phyloP scores from a whole-genome alignment of 1,140 invertebrate genomes.

The Aphelinus atriplicis region DNA sequence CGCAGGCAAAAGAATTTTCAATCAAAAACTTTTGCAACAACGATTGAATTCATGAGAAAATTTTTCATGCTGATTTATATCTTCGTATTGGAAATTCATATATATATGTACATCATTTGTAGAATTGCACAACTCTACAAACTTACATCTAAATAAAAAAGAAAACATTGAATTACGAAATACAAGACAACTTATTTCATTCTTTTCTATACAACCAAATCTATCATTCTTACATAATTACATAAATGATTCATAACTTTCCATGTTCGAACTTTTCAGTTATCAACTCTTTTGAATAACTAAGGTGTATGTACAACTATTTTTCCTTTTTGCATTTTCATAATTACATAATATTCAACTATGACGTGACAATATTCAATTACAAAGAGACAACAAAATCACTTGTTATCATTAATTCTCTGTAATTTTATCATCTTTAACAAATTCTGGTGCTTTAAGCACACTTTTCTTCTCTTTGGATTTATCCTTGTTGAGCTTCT shows the following conservation, averaged over 20 bases:
- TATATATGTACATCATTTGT: conserved; percentile 34
- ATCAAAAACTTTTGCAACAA: conserved; percentile 29
- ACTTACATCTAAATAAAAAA: conserved; percentile 34
- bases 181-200: conserved; percentile 30
- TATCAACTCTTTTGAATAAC: conserved; percentile 18
- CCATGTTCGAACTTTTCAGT: conserved; percentile 21
- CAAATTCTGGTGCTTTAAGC: conserved; percentile 8
- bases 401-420: conserved; percentile 14
- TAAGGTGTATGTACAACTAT: conserved; percentile 36
- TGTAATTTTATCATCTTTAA: conserved; percentile 25
- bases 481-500: conserved; percentile 25
- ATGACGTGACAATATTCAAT: background rate
- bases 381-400: conserved; percentile 17
- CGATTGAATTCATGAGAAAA: conserved; percentile 30
- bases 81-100: conserved; percentile 34
- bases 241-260: conserved; percentile 29
- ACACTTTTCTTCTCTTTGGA: conserved; percentile 3
- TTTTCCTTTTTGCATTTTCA: conserved; percentile 5
- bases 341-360: conserved; percentile 36
- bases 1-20: background rate
- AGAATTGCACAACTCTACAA: conserved; percentile 23
- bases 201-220: conserved; percentile 30
- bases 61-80: conserved; percentile 32
- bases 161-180: conserved; percentile 26
- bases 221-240: conserved; percentile 33